Conservation (phyloP, 2,113 vertebrate genomes). For the Melanotaenia duboulayi region DNA sequence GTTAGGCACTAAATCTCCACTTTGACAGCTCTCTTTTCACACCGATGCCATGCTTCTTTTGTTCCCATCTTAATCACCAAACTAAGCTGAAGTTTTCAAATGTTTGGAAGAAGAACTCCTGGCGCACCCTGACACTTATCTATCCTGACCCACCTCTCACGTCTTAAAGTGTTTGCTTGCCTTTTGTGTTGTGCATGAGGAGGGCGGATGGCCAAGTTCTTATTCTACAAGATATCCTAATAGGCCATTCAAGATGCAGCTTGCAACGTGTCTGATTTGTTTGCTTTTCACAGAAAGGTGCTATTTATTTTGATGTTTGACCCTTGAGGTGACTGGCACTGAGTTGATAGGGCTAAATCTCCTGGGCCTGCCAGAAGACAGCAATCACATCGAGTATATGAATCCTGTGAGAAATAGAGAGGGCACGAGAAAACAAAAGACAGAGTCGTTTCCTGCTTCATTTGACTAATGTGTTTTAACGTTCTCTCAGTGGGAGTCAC, state of each 20-base stretch:
- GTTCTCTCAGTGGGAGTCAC: slow-evolving; percentile 30
- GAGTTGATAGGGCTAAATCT: slow-evolving; percentile 64
- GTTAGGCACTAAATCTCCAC: slow-evolving; percentile 69
- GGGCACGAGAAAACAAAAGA: slow-evolving; percentile 4
- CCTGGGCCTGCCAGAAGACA: slow-evolving; percentile 52
- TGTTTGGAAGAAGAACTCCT: slow-evolving; percentile 53
- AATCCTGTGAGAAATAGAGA: slow-evolving; percentile 20
- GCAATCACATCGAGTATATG: slow-evolving; percentile 32
- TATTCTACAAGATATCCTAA: slow-evolving; percentile 72
- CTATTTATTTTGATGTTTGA: slow-evolving; percentile 75
- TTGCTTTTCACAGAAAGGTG: slow-evolving; percentile 64
- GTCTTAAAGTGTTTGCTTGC: slow-evolving; percentile 69
- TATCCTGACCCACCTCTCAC: slow-evolving; percentile 74
- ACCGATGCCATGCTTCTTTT: slow-evolving; percentile 61
- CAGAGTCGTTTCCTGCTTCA: slow-evolving; percentile 43
- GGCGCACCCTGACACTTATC: slow-evolving; percentile 76
- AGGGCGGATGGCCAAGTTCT: slow-evolving; percentile 69
- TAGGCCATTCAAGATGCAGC: slow-evolving; percentile 67
- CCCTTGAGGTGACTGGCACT: slow-evolving; percentile 62
- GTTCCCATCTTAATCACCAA: slow-evolving; percentile 59
- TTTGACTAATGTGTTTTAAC: slow-evolving; percentile 42
- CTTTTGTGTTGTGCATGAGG: slow-evolving; percentile 73
- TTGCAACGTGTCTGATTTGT: slow-evolving; percentile 76
- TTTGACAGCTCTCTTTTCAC: slow-evolving; percentile 73
- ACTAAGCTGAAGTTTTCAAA: slow-evolving; percentile 65